Conservation (phyloP, 2,113 vertebrate genomes). For the Zeus faber region DNA sequence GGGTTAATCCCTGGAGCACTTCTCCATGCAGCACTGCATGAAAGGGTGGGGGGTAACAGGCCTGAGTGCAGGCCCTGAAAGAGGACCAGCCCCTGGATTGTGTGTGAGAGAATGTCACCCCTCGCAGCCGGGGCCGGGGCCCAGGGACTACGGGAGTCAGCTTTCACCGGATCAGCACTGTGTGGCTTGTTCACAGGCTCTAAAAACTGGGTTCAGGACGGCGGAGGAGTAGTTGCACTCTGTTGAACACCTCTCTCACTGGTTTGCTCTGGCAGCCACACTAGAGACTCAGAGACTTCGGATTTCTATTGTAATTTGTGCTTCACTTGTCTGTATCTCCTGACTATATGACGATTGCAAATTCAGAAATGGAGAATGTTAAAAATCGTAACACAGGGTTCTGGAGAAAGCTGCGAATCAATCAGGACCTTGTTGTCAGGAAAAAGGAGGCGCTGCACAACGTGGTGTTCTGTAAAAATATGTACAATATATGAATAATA, state of each 20-base stretch:
- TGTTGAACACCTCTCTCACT: constrained; percentile 48
- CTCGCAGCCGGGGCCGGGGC: constrained; percentile 49
- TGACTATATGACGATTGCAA: too few species aligned
- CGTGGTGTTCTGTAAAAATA: too few species aligned
- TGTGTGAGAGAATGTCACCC: constrained; percentile 73
- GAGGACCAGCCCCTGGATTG: constrained; percentile 69
- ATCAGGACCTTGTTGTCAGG: too few species aligned
- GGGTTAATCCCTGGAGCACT: constrained; percentile 75
- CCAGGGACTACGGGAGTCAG: constrained; percentile 61
- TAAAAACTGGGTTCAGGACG: constrained; percentile 34
- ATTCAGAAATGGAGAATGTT: too few species aligned
- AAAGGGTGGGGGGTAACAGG: constrained; percentile 66
- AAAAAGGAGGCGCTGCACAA: too few species aligned
- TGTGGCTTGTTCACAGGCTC: constrained; percentile 62
- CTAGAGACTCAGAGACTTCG: too few species aligned
- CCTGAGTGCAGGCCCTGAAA: constrained; percentile 68
- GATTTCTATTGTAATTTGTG: too few species aligned
- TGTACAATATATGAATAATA: too few species aligned
- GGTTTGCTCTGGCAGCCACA: constrained; percentile 26
- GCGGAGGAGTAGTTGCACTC: constrained; percentile 38
- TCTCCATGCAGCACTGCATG: constrained; percentile 69
- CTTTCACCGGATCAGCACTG: constrained; percentile 64
- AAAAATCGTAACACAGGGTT: too few species aligned
- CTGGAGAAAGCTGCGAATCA: too few species aligned
- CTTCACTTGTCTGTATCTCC: too few species aligned